These are phyloP conservation scores for Cloeon dipterum DNA, from an alignment of 2,888 invertebrate species.

Conservation along the genomic window DNA sequence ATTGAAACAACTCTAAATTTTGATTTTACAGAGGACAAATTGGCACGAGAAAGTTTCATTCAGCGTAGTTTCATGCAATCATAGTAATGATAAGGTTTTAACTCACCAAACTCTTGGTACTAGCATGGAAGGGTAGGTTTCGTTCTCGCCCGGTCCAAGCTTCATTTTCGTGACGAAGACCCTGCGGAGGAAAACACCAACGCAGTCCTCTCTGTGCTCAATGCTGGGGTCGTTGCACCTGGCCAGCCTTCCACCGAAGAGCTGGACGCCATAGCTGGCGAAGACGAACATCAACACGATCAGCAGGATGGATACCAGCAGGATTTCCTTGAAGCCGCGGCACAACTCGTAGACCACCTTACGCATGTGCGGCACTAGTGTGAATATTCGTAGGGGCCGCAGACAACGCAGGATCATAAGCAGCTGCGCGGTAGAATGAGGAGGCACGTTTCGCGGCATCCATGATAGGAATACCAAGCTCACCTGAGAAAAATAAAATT, in stretches of 20 bases:
- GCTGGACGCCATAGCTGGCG: constrained; percentile 94
- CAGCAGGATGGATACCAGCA: constrained; percentile 85
- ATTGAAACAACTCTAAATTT: not conserved
- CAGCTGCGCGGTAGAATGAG: constrained; percentile 82
- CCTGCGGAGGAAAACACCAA: constrained; percentile 83
- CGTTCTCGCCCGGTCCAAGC: constrained; percentile 54
- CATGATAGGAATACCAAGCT: constrained; percentile 87
- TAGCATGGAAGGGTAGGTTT: constrained; percentile 80
- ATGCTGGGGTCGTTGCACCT: constrained; percentile 92
- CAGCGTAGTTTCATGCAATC: too few relatives aligned
- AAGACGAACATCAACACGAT: constrained; percentile 98
- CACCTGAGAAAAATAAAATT: constrained; percentile 32
- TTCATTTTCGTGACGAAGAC: constrained; percentile 98
- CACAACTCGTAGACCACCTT: constrained; percentile 97
- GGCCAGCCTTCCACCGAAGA: constrained; percentile 89
- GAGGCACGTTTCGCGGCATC: constrained; percentile 85
- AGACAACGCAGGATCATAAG: constrained; percentile 93
- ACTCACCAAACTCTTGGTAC: constrained; percentile 97
- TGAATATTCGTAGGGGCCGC: constrained; percentile 88
- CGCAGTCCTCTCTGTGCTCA: constrained; percentile 57
- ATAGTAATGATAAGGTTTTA: too few relatives aligned
- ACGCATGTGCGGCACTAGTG: constrained; percentile 95
- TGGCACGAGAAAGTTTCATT: too few relatives aligned
- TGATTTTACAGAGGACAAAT: not conserved
- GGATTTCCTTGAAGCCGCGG: constrained; percentile 94